These are phyloP conservation scores for Anthoscopus minutus DNA, from an alignment of 2,113 vertebrate genomes.

Conservation along the genomic window DNA sequence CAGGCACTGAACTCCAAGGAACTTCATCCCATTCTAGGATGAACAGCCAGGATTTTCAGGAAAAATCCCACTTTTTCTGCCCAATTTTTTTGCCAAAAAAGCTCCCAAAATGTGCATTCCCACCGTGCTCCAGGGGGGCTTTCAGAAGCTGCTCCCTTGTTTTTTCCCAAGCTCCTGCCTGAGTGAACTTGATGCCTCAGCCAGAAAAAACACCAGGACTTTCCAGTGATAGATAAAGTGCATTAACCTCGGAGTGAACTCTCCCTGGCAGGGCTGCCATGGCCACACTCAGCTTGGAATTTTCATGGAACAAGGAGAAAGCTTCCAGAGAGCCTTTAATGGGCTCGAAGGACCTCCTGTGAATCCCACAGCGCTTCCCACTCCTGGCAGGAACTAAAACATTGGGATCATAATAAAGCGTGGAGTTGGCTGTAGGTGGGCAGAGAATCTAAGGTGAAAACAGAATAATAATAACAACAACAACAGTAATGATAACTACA, in stretches of 20 bases:
- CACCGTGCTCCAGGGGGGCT: fast-evolving
- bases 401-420: background rate
- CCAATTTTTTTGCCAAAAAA: background rate
- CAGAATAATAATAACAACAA: no score
- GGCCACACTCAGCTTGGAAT: background rate
- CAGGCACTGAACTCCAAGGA: background rate
- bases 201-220: background rate
- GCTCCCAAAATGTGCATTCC: background rate
- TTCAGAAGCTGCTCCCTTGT: background rate
- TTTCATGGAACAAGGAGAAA: background rate
- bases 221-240: background rate
- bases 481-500: no score
- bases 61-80: background rate
- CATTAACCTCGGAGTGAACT: background rate
- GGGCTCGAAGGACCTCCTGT: background rate
- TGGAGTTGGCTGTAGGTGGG: background rate
- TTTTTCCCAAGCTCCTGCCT: background rate
- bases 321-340: background rate
- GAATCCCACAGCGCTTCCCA: background rate
- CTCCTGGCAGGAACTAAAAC: background rate
- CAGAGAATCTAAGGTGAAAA: background rate
- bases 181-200: background rate
- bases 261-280: background rate
- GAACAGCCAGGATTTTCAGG: background rate
- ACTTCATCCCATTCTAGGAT: background rate